Conservation (phyloP, 2,113 vertebrate genomes). For the pig (Sus scrofa) region DNA sequence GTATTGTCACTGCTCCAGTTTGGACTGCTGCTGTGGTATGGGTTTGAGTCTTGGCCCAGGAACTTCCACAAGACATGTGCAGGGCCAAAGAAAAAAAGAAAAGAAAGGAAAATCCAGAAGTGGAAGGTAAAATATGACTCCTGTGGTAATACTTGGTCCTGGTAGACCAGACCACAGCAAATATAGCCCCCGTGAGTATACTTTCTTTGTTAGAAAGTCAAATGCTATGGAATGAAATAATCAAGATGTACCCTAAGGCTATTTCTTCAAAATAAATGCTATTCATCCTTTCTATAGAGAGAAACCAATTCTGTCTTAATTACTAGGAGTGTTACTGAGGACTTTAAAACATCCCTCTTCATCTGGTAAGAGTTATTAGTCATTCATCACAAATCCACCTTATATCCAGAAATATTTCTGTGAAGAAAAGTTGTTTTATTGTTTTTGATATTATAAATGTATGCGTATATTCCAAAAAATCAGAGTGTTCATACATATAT, state of each 20-base stretch:
- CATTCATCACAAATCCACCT: neutral
- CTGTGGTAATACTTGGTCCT: neutral
- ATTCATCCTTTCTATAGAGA: neutral
- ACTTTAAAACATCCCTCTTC: neutral
- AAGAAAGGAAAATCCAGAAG: neutral
- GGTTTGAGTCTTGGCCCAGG: too few species aligned
- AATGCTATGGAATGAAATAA: neutral
- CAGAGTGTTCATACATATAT: neutral
- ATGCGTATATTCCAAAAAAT: neutral
- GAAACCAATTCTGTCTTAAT: constrained; percentile 8
- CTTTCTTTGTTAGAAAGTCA: neutral
- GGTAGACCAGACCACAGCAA: neutral
- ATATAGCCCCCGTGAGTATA: neutral
- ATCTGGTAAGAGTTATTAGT: neutral
- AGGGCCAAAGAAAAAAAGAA: neutral
- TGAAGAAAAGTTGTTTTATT: neutral
- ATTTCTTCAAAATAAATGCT: neutral
- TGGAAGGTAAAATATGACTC: neutral
- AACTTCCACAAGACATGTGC: too few species aligned
- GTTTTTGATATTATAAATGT: neutral
- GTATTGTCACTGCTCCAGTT: too few species aligned
- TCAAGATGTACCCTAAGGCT: neutral
- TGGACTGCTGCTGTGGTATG: too few species aligned
- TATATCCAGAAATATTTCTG: neutral
- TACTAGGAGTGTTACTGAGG: neutral